phyloP scores from a whole-genome alignment of 2,797 vertebrate species.

The Perodicticus potto region DNA sequence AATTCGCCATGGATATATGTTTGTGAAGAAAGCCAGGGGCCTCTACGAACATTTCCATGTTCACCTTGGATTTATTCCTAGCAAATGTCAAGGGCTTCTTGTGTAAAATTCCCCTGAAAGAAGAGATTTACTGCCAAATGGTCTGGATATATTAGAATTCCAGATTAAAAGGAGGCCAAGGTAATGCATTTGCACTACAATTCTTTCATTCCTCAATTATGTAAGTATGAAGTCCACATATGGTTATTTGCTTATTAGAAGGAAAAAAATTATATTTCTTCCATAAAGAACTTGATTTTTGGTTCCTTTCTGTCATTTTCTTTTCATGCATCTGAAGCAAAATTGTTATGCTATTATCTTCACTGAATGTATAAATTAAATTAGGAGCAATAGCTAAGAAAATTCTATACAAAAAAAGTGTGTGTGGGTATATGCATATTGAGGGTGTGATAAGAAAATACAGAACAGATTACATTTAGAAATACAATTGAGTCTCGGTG shows the following conservation, averaged over 20 bases:
- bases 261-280: not conserved
- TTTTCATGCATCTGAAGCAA: not conserved
- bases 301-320: conserved; percentile 40
- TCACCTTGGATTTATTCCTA: conserved; percentile 64
- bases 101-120: conserved; percentile 36
- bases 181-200: conserved; percentile 18
- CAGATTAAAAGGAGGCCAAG: conserved; percentile 23
- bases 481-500: not conserved
- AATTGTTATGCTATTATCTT: not conserved
- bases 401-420: not conserved
- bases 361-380: conserved; percentile 30
- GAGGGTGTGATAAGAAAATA: not conserved
- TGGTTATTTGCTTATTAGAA: conserved; percentile 1
- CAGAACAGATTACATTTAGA: conserved; percentile 4
- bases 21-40: conserved; percentile 59
- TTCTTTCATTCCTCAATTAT: conserved; percentile 43
- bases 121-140: conserved; percentile 58
- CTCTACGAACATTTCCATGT: conserved; percentile 53
- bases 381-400: conserved; percentile 9
- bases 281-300: conserved; percentile 29
- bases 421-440: not conserved
- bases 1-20: conserved; percentile 20
- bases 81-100: conserved; percentile 32
- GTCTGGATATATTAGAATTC: conserved; percentile 54
- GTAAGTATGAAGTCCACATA: conserved; percentile 12